A percentile compares a stretch with the other conserved stretches of the same genome.
These are phyloP conservation scores for Phalacrocorax carbo DNA, from an alignment of 2,113 vertebrate genomes.

Conservation along the genomic window DNA sequence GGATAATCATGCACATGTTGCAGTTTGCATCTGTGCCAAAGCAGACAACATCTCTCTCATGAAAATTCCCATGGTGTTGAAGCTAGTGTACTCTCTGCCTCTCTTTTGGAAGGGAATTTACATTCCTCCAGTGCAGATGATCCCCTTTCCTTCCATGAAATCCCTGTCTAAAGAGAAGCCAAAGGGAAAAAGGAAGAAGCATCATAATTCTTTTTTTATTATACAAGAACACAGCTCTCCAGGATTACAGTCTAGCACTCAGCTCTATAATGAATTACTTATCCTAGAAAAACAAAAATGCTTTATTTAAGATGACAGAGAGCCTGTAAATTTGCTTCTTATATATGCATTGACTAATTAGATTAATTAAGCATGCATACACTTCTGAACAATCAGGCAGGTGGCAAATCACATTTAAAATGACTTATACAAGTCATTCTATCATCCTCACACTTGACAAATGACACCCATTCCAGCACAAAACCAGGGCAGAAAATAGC, in stretches of 20 bases:
- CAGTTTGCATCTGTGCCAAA: not conserved
- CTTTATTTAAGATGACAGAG: slow-evolving; percentile 76
- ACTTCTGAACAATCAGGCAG: slow-evolving; percentile 75
- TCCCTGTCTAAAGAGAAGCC: not conserved
- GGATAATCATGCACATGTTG: not conserved
- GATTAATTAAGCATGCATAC: slow-evolving; percentile 79
- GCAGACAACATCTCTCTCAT: not conserved
- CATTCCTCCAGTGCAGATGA: not conserved
- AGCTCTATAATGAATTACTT: slow-evolving; percentile 73
- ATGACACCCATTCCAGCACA: slow-evolving; percentile 62
- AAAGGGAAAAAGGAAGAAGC: slow-evolving; percentile 30
- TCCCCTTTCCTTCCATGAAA: not conserved
- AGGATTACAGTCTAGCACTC: slow-evolving; percentile 39
- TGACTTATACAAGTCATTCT: slow-evolving; percentile 69
- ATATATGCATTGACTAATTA: slow-evolving; percentile 80
- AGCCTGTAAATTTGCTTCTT: slow-evolving; percentile 74
- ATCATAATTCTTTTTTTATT: slow-evolving; percentile 43
- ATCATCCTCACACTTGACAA: slow-evolving; percentile 72
- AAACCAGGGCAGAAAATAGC: slow-evolving; percentile 47
- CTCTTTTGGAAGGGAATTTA: slow-evolving; percentile 38
- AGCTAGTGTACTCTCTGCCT: not conserved
- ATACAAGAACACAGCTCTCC: slow-evolving; percentile 46
- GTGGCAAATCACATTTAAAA: slow-evolving; percentile 77
- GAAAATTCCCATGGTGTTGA: not conserved
- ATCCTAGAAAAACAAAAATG: slow-evolving; percentile 76